Evolutionary conservation across 2,797 vertebrate species (phyloP).

Genomic region (Heliangelus exortis): DNA sequence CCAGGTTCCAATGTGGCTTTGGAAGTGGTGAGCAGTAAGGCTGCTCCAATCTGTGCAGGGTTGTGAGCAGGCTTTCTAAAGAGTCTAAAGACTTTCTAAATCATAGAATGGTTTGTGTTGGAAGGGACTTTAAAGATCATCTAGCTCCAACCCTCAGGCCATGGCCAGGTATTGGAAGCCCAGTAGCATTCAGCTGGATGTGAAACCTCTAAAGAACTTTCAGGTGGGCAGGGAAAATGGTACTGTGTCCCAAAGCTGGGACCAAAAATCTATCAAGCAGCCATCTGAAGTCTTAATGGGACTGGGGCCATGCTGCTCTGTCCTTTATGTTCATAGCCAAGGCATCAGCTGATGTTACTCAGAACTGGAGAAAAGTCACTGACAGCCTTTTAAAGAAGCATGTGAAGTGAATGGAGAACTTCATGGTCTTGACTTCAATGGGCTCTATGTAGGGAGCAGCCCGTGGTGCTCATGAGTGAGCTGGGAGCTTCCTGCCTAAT

Average conservation of each 20-base stretch:
- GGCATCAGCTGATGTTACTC: neutral
- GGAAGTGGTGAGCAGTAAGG: neutral
- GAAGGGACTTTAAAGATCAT: too few species aligned
- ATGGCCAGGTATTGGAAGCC: too few species aligned
- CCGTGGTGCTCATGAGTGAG: rapidly evolving
- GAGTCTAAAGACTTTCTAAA: neutral
- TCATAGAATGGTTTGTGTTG: neutral
- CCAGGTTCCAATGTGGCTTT: neutral
- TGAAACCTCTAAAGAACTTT: neutral
- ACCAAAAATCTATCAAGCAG: neutral
- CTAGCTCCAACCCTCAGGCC: too few species aligned
- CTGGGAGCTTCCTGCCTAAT: neutral
- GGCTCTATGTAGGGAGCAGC: neutral
- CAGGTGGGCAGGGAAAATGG: neutral
- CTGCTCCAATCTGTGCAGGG: rapidly evolving
- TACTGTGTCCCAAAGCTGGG: neutral
- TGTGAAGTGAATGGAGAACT: neutral
- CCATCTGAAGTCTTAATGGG: neutral
- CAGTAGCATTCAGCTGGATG: neutral
- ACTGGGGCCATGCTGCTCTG: rapidly evolving
- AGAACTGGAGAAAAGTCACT: neutral
- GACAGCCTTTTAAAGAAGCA: neutral
- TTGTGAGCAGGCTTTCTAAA: neutral
- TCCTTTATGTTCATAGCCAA: neutral
- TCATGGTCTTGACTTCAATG: neutral